phyloP scores from a whole-genome alignment of 2,797 vertebrate genomes.

The Hozukius guyotensis region DNA sequence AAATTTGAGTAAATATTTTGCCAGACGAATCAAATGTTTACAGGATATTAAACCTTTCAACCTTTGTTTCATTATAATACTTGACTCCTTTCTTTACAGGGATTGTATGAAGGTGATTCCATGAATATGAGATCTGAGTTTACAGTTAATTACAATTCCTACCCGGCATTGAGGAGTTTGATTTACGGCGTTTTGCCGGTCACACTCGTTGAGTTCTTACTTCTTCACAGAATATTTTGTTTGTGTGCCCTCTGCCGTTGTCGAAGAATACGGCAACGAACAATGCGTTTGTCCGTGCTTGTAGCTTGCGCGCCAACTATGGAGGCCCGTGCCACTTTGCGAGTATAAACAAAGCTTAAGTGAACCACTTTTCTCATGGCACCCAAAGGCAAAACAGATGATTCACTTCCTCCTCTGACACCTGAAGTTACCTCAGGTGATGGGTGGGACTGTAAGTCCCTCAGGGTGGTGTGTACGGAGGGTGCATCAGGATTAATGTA shows the following conservation, averaged over 20 bases:
- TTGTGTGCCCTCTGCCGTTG: not conserved
- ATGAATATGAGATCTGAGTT: too few species aligned
- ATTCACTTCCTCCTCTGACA: conserved; percentile 53
- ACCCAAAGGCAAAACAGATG: conserved; percentile 29
- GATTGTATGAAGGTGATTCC: not conserved
- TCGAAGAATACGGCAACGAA: too few species aligned
- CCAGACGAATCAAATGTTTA: not conserved
- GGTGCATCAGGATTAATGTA: not conserved
- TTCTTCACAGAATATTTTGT: not conserved
- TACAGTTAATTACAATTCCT: too few species aligned
- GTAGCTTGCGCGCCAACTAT: not conserved
- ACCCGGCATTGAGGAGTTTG: too few species aligned
- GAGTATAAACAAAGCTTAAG: not conserved
- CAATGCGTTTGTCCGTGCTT: not conserved
- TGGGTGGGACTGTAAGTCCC: conserved; percentile 10
- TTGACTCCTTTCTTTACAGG: too few species aligned
- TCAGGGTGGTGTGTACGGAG: not conserved
- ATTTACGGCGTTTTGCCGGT: too few species aligned
- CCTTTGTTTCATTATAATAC: too few species aligned
- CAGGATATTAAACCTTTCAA: too few species aligned
- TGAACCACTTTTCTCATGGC: conserved; percentile 1
- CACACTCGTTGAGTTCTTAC: not conserved
- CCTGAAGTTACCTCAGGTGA: conserved; percentile 47
- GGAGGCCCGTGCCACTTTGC: not conserved
- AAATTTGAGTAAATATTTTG: not conserved